Base-by-base conservation (phyloP, 2,888 invertebrate genomes). In the Cephus rjabovi region DNA sequence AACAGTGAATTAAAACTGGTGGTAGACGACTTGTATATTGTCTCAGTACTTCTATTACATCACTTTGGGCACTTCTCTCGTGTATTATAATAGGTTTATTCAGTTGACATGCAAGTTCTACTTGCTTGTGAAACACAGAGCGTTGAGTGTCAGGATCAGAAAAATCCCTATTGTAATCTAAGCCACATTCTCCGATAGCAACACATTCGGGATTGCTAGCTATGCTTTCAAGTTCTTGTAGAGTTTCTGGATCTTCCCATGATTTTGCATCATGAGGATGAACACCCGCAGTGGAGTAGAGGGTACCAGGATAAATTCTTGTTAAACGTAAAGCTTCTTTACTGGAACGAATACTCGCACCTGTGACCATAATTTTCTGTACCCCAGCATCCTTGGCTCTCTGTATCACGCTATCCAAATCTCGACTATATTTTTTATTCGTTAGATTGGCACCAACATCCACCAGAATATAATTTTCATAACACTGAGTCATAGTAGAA, bases 241-340 rank as follows among this genome's bases (percentile, higher is more conserved):
- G 84, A 6, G 93, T 92, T 11, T 92, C 92, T 9, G 87, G 82
- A 33, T 93, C 92, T 71, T 94, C 93, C 97, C 98, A 98, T 3
- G 97, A 96, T 92, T 97, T 98, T 0, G 98, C 97, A 93, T 98
- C 98, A 92, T 98, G 98, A 1, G 98, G 98, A 92, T 98, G 98
- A 86, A 98, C 96, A 87, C 97, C 97, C 91, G 97, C 98, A 84
- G 98, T 98, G 76, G 97, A 97, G 92, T 98, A 98, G 85, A 98
- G 94, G 73, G 95, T 96, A 86, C 97, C 96, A 79, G 98, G 98
- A 92, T 97, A 97, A 87, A 98, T 96, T 89, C 97, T 94, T 79
- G 97, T 97, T 84, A 98, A 93, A 90, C 98, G 94, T 81, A 98
- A 92, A 77, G 97, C 97, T 93, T 98, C 98, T 92, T 97, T 97